Percentiles rank a stretch among this genome's conserved stretches.
Evolutionary conservation across 2,113 vertebrate genomes (phyloP).

Genomic region (Hypanus sabinus): DNA sequence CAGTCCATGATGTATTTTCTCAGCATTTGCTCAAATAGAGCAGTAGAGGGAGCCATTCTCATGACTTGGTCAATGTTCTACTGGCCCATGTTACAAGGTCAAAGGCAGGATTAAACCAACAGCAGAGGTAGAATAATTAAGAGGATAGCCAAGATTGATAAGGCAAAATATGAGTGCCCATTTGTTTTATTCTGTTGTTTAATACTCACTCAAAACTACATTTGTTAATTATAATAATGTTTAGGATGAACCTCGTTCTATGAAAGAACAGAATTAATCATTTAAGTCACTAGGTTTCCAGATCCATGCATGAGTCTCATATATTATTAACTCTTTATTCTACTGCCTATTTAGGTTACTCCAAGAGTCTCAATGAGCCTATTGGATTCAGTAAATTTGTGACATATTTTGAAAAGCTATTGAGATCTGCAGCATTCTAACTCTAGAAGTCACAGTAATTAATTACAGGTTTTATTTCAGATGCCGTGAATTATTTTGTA

Average conservation of each 20-base stretch:
- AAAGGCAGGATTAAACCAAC: background rate
- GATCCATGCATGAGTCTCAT: background rate
- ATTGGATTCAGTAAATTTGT: background rate
- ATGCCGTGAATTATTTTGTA: conserved; percentile 1
- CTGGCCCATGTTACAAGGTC: background rate
- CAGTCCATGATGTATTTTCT: background rate
- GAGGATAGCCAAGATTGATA: background rate
- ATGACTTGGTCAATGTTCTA: background rate
- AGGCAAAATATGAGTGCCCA: background rate
- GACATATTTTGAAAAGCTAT: background rate
- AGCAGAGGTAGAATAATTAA: background rate
- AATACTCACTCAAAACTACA: background rate
- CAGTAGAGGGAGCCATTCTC: conserved; percentile 22
- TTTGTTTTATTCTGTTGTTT: background rate
- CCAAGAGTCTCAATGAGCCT: background rate
- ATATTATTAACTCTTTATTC: background rate
- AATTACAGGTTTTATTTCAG: background rate
- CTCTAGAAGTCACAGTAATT: background rate
- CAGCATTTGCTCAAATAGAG: background rate
- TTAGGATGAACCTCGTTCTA: background rate
- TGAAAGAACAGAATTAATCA: background rate
- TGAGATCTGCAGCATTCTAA: background rate
- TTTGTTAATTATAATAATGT: background rate
- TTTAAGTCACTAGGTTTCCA: background rate
- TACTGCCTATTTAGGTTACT: background rate